These are phyloP conservation scores for Drosophila eohydei DNA, from an alignment of 2,888 invertebrate genomes.

Conservation along the genomic window DNA sequence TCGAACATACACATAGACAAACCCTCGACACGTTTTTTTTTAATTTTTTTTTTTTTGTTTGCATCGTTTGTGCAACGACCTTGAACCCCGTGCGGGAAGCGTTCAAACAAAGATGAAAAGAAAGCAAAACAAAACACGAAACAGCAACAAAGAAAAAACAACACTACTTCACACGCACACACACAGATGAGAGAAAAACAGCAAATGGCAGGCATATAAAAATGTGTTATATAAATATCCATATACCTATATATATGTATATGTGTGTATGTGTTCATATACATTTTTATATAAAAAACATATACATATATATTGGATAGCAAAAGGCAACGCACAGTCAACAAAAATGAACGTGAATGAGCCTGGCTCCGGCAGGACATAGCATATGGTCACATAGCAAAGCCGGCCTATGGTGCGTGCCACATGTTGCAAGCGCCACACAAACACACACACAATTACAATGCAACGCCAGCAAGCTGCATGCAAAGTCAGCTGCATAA, in stretches of 20 bases:
- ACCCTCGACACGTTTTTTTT: conserved; percentile 53
- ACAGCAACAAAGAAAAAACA: conserved; percentile 44
- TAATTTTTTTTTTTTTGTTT: conserved; percentile 35
- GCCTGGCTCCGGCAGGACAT: conserved; percentile 29
- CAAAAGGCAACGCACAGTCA: conserved; percentile 52
- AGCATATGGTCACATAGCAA: conserved; percentile 64
- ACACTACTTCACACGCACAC: conserved; percentile 39
- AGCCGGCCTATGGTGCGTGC: conserved; percentile 77
- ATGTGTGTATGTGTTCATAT: conserved; percentile 13
- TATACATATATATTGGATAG: conserved; percentile 43
- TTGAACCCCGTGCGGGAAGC: conserved; percentile 73
- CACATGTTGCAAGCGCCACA: conserved; percentile 70
- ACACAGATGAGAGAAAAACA: conserved; percentile 22
- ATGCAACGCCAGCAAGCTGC: conserved; percentile 47
- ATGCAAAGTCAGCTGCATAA: conserved; percentile 45
- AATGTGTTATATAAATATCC: conserved; percentile 78
- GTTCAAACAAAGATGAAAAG: conserved; percentile 73
- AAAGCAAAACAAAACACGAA: conserved; percentile 52
- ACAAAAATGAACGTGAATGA: conserved; percentile 51
- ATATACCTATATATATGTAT: conserved; percentile 33
- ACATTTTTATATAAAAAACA: neutral
- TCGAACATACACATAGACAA: conserved; percentile 55
- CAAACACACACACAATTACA: conserved; percentile 39
- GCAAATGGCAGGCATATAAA: conserved; percentile 58
- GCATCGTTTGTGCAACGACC: conserved; percentile 63